Percentiles rank a stretch among this genome's conserved stretches.
Conservation (phyloP, 2,113 vertebrate genomes). For the Pituophis catenifer region DNA sequence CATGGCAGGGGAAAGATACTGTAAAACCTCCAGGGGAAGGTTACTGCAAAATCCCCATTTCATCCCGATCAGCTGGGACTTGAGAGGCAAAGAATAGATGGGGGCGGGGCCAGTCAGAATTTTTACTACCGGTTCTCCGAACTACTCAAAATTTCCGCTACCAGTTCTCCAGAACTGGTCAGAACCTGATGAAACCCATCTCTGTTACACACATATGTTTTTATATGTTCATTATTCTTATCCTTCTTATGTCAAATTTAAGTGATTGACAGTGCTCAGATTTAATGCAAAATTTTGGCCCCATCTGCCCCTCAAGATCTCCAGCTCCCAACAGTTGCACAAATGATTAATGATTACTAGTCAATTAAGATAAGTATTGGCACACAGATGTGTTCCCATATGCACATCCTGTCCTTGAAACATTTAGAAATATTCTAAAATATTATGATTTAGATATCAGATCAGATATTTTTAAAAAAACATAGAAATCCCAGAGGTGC, state of each 20-base stretch:
- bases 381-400: not conserved
- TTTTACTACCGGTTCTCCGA: too few relatives aligned
- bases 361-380: not conserved
- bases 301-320: not conserved
- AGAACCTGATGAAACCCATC: too few relatives aligned
- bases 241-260: not conserved
- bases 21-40: too few relatives aligned
- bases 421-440: not conserved
- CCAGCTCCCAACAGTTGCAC: not conserved
- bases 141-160: too few relatives aligned
- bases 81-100: too few relatives aligned
- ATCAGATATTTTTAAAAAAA: not conserved
- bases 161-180: too few relatives aligned
- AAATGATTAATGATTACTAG: not conserved
- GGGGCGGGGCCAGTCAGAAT: too few relatives aligned
- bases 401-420: not conserved
- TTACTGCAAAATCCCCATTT: too few relatives aligned
- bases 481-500: not conserved
- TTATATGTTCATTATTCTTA: not conserved
- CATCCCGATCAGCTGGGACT: too few relatives aligned
- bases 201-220: not conserved
- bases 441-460: not conserved
- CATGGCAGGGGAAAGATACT: too few relatives aligned
- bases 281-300: not conserved
- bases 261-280: not conserved